Conservation (phyloP, 2,888 invertebrate species). For the Hoplodrina ambigua region DNA sequence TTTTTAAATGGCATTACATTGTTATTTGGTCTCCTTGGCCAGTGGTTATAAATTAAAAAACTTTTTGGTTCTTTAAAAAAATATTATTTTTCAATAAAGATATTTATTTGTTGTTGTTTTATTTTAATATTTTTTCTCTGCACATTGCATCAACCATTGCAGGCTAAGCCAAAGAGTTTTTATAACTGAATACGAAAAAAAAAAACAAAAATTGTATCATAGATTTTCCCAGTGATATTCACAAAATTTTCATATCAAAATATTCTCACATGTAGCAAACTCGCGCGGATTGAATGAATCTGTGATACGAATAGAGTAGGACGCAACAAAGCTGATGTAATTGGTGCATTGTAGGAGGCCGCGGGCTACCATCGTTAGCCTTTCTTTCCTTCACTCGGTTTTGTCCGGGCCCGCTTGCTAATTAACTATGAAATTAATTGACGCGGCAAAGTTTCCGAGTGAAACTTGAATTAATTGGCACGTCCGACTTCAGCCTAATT, state of each 20-base stretch:
- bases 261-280: conserved; percentile 8
- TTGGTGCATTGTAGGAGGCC: conserved; percentile 87
- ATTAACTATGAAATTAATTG: conserved; percentile 91
- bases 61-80: background rate
- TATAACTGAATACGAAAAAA: conserved; percentile 41
- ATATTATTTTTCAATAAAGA: too few relatives aligned
- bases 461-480: conserved; percentile 91
- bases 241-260: conserved; percentile 2
- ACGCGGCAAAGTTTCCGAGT: conserved; percentile 90
- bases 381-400: conserved; percentile 87
- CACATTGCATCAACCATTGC: background rate
- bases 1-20: background rate
- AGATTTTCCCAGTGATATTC: background rate
- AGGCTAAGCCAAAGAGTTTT: background rate
- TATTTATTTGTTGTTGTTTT: too few relatives aligned
- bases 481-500: conserved; percentile 90
- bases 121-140: too few relatives aligned
- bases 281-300: conserved; percentile 71
- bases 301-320: conserved; percentile 73
- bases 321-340: conserved; percentile 84
- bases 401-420: conserved; percentile 86
- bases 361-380: conserved; percentile 87
- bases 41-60: background rate
- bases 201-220: background rate
- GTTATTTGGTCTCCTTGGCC: too few relatives aligned